phyloP scores from a whole-genome alignment of 2,113 vertebrate genomes.

The Burhinus bistriatus region DNA sequence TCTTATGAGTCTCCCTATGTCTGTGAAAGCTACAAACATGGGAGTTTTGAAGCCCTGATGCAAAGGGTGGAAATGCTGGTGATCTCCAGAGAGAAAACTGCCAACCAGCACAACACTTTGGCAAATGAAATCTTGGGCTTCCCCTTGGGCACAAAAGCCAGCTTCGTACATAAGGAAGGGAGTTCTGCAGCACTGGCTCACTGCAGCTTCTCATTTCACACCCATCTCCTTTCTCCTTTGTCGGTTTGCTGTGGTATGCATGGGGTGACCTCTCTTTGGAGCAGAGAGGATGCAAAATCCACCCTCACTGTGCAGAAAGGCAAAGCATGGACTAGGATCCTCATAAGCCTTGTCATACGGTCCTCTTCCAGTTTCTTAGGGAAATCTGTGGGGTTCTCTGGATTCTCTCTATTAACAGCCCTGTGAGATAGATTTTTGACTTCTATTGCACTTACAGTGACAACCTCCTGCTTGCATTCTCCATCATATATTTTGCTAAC shows the following conservation, averaged over 20 bases:
- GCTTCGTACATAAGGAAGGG: fast-evolving
- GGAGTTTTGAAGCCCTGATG: not conserved
- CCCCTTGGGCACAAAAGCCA: not conserved
- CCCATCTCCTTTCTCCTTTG: not conserved
- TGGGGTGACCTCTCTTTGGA: not conserved
- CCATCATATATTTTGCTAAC: not conserved
- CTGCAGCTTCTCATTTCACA: not conserved
- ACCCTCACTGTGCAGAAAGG: not conserved
- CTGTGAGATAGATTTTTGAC: not conserved
- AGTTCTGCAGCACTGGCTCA: not conserved
- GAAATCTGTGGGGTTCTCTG: not conserved
- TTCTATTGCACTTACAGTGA: not conserved
- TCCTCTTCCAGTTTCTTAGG: not conserved
- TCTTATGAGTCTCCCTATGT: not conserved
- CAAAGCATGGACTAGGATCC: not conserved
- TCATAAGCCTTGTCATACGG: fast-evolving
- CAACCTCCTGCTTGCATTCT: not conserved
- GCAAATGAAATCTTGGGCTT: not conserved
- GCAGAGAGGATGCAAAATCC: not conserved
- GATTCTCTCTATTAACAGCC: not conserved
- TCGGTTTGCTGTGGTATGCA: not conserved
- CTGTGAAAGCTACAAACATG: not conserved
- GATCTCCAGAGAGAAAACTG: not conserved
- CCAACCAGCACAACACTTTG: not conserved
- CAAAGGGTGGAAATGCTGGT: not conserved